Percentiles rank a stretch among this genome's conserved stretches.
phyloP scores from a whole-genome alignment of 1,140 invertebrate species.

The Matsumurasca onukii region DNA sequence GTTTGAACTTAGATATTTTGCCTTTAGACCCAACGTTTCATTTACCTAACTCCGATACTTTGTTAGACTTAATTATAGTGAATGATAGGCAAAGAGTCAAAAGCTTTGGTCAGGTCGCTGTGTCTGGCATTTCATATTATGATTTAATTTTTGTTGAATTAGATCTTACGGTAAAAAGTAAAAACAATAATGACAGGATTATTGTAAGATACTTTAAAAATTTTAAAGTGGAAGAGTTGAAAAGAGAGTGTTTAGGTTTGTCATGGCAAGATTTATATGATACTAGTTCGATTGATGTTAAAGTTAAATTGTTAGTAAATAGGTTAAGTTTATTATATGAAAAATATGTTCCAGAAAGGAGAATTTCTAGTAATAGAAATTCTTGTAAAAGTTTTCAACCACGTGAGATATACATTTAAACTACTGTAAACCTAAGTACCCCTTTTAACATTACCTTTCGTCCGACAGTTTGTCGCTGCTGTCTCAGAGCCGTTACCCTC shows the following conservation, averaged over 20 bases:
- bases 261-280: background rate
- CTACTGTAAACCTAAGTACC: no score
- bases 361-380: background rate
- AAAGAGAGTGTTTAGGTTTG: background rate
- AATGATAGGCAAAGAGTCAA: background rate
- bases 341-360: conserved; percentile 3
- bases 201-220: conserved; percentile 4
- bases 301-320: background rate
- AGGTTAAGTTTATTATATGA: background rate
- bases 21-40: background rate
- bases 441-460: no score
- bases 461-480: no score
- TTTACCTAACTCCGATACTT: background rate
- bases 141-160: conserved; percentile 8
- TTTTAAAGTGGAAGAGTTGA: background rate
- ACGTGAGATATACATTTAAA: no score
- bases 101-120: background rate
- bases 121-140: conserved; percentile 1
- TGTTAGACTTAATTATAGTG: background rate
- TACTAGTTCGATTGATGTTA: background rate
- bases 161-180: background rate
- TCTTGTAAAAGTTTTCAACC: no score
- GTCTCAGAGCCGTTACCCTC: no score
- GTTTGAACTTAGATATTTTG: background rate
- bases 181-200: background rate